A percentile compares a stretch with the other conserved stretches of the same genome.
Evolutionary conservation across 2,888 invertebrate genomes (phyloP).

Genomic region (Trichacis sp.): DNA sequence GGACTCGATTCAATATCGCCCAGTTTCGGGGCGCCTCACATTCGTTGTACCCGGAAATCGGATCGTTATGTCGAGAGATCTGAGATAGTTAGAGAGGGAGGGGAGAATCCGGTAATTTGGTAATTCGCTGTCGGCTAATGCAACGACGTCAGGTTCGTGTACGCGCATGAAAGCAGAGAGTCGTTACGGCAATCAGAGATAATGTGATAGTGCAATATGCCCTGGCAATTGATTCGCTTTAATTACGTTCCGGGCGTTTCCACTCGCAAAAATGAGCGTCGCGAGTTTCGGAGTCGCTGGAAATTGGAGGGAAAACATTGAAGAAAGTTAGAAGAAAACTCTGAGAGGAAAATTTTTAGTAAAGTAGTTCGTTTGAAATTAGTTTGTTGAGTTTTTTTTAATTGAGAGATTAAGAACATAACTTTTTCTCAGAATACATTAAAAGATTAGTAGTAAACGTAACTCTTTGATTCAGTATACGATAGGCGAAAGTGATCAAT

Average conservation of each 20-base stretch:
- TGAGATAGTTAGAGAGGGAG: background rate
- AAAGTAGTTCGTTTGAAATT: too few relatives aligned
- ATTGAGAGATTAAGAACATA: too few relatives aligned
- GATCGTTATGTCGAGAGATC: slow-evolving; percentile 28
- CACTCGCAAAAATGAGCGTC: background rate
- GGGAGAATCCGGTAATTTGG: slow-evolving; percentile 17
- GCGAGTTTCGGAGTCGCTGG: background rate
- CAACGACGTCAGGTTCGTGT: background rate
- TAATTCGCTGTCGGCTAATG: slow-evolving; percentile 15
- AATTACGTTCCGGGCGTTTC: slow-evolving; percentile 24
- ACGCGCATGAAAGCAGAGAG: slow-evolving; percentile 10
- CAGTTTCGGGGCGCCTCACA: slow-evolving; percentile 12
- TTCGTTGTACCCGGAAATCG: slow-evolving; percentile 26
- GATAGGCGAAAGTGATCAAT: too few relatives aligned
- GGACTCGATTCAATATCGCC: slow-evolving; percentile 31
- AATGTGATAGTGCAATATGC: slow-evolving; percentile 33
- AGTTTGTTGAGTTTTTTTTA: too few relatives aligned
- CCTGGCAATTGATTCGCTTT: slow-evolving; percentile 37
- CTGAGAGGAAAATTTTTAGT: too few relatives aligned
- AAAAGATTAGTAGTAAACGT: too few relatives aligned
- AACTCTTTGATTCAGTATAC: too few relatives aligned
- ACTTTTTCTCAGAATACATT: too few relatives aligned
- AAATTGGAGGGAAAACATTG: background rate
- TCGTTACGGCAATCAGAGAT: slow-evolving; percentile 33
- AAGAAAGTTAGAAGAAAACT: too few relatives aligned